phyloP scores from a whole-genome alignment of 2,888 invertebrate species.

The Apoderus coryli region DNA sequence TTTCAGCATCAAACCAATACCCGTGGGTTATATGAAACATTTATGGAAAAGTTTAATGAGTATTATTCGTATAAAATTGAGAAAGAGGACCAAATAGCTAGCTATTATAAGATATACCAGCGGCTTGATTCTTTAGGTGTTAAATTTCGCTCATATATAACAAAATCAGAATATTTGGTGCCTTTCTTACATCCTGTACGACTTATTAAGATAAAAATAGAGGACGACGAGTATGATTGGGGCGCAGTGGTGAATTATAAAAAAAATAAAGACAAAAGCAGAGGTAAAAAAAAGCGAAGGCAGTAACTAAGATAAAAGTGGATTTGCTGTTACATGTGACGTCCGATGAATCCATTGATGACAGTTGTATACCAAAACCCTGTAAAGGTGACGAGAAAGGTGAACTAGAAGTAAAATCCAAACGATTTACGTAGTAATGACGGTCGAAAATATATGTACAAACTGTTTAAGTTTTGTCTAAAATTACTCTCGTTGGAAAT shows the following conservation, averaged over 20 bases:
- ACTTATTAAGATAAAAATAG: slow-evolving; percentile 56
- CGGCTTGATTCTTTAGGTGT: slow-evolving; percentile 60
- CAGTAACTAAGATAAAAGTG: slow-evolving; percentile 54
- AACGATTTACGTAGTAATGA: too few relatives aligned
- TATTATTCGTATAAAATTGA: slow-evolving; percentile 49
- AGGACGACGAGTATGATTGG: slow-evolving; percentile 87
- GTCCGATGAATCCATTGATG: slow-evolving; percentile 39
- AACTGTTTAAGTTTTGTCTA: too few relatives aligned
- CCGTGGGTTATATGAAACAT: slow-evolving; percentile 73
- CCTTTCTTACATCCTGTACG: slow-evolving; percentile 93
- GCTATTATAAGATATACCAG: slow-evolving; percentile 74
- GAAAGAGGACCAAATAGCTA: slow-evolving; percentile 59
- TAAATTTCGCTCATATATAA: slow-evolving; percentile 66
- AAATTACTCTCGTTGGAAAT: too few relatives aligned
- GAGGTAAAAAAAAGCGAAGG: slow-evolving; percentile 32
- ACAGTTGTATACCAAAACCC: slow-evolving; percentile 46
- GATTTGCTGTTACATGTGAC: slow-evolving; percentile 75
- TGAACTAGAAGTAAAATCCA: too few relatives aligned
- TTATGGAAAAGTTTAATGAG: too few relatives aligned
- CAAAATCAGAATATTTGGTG: slow-evolving; percentile 73
- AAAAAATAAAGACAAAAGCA: slow-evolving; percentile 24
- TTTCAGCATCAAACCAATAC: slow-evolving; percentile 96
- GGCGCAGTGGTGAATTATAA: slow-evolving; percentile 89
- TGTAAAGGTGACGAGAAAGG: slow-evolving; percentile 51
- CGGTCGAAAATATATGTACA: too few relatives aligned